Conservation (phyloP, 2,113 vertebrate species). For the Antigone vipio region DNA sequence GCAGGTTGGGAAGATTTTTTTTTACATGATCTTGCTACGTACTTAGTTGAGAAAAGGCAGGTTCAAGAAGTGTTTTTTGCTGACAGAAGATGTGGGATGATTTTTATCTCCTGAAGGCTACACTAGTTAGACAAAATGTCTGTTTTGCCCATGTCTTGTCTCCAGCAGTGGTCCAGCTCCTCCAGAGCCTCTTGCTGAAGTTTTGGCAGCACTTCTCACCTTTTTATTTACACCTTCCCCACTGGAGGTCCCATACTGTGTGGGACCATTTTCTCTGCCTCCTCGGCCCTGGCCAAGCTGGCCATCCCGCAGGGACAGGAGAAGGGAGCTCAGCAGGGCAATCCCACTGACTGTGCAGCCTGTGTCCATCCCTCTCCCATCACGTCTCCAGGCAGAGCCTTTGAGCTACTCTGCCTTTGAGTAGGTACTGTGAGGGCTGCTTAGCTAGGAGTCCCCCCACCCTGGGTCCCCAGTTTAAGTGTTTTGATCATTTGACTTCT, state of each 20-base stretch:
- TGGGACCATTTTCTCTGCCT: background rate
- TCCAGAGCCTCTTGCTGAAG: background rate
- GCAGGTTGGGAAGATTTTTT: background rate
- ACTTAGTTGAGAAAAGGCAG: background rate
- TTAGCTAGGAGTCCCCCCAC: background rate
- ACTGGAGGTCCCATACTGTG: no score
- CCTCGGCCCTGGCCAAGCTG: background rate
- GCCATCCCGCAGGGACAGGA: background rate
- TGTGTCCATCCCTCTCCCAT: background rate
- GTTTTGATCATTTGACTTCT: background rate
- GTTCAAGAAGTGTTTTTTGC: background rate
- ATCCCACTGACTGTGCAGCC: background rate
- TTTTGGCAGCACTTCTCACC: background rate
- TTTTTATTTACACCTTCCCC: background rate
- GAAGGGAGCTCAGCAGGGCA: background rate
- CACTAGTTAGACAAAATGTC: background rate
- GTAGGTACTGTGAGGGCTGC: background rate
- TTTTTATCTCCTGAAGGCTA: background rate
- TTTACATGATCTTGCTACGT: background rate
- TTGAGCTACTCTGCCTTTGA: no score
- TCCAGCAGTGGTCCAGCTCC: background rate
- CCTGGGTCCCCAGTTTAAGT: background rate
- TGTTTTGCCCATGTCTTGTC: background rate
- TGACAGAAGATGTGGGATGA: background rate
- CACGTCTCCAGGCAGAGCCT: background rate